Evolutionary conservation across 2,797 vertebrate genomes (phyloP), one percentile per base, ranked within the genome.

Genomic region (Lepus oiostolus): DNA sequence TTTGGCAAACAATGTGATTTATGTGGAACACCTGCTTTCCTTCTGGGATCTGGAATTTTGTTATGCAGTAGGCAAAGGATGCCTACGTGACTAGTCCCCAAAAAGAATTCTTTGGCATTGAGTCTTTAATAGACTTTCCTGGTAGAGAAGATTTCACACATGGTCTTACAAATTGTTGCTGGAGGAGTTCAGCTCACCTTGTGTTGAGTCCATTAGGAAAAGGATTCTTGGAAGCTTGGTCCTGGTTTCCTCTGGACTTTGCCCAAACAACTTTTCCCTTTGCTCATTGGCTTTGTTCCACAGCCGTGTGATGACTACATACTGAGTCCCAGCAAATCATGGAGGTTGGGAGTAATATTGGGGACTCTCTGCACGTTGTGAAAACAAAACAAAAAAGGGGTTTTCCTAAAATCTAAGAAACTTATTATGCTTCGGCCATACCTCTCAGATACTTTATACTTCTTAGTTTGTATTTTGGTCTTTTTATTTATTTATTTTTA

Each of bases 1-100:
- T 68, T 42, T 88, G 10, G 58, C 62, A 58, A 90, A 50, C 21
- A 47, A 26, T 11, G 14, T 35, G 28, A 87, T 77, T 88, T 81
- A 58, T 85, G 12, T 28, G 42, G 21, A 81, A 50, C 52, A 82
- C 38, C 19, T 52, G 21, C 32, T 93, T 90, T 65, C 74, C 68
- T 74, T 74, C 35, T 72, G 30, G 19, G 38, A 88, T 85, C 38
- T 96, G 50, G 62, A 91, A 90, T 38, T 85, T 63, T 35, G 7
- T 12, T 50, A 70, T 54, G 12, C 47, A 4, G 35, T 19, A 71
- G 68, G 32, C 14, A 90, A 82, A 58, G 30, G 1, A 5, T 90
- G 14, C n/a, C 62, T 81, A 63, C 0, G 0, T 91, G 47, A 86
- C 30, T 9, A 68, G 30, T 4, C 11, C 42, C 71, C 30, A 70